These are phyloP conservation scores for Phoxinus dragarum DNA, from an alignment of 2,797 vertebrate species.

Conservation along the genomic window DNA sequence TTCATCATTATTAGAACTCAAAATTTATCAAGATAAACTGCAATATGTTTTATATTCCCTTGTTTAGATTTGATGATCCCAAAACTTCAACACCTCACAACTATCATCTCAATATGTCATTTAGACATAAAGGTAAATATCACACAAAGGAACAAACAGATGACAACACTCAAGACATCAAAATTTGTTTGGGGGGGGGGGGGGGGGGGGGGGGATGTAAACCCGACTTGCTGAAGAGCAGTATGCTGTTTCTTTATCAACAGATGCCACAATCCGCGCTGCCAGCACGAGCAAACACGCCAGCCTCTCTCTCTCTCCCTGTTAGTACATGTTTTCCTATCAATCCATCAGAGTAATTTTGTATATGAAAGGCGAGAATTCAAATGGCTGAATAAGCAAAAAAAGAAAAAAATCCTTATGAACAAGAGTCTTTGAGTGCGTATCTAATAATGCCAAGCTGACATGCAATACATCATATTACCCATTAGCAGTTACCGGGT, in stretches of 20 bases:
- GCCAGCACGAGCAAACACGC: slow-evolving; percentile 75
- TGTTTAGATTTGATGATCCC: not conserved
- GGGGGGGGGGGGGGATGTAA: not conserved
- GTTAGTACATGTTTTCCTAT: slow-evolving; percentile 84
- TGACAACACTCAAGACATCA: slow-evolving; percentile 13
- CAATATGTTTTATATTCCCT: not conserved
- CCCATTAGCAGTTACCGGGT: slow-evolving; percentile 78
- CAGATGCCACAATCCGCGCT: slow-evolving; percentile 54
- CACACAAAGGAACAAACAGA: slow-evolving; percentile 2
- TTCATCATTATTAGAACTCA: not conserved
- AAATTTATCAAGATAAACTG: not conserved
- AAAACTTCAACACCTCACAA: not conserved
- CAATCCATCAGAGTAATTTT: slow-evolving; percentile 91
- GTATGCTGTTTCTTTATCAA: slow-evolving; percentile 64
- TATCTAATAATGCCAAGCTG: slow-evolving; percentile 83
- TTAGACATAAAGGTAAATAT: not conserved
- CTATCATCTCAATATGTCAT: not conserved
- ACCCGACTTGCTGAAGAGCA: slow-evolving; percentile 42
- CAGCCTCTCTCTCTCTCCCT: slow-evolving; percentile 70
- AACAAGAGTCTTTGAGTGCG: slow-evolving; percentile 82
- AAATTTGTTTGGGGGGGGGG: not conserved
- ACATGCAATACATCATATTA: slow-evolving; percentile 93
- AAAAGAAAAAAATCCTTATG: slow-evolving; percentile 81
- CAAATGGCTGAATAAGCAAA: slow-evolving; percentile 96
- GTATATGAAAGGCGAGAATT: slow-evolving; percentile 91